Base-by-base conservation (phyloP, 1,140 invertebrate genomes). In the Bombus balteatus region DNA sequence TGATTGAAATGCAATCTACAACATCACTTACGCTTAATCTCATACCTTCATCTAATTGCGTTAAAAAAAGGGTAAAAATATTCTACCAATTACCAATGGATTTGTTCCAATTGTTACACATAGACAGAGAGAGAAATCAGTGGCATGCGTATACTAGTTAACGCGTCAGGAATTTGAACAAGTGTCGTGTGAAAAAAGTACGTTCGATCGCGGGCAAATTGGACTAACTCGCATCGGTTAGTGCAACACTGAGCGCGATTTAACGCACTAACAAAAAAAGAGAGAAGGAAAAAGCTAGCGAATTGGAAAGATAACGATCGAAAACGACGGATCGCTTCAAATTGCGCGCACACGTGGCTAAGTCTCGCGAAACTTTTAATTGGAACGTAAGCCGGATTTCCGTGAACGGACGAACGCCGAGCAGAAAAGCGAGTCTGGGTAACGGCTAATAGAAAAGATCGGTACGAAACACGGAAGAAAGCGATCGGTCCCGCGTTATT, bases 311-410 rank as follows among this genome's bases (percentile, higher is more conserved):
- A 73, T 72, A 80, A 81, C 66, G 83, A 62, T 85, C 41, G 43
- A 68, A 74, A 81, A 77, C 68, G 41, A 73, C 66, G 62, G 43
- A 57, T 41, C 78, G 79, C 59, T 80, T 85, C 81, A 81, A 85
- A 73, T 81, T 78, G 37, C 70, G 70, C 59, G 68, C 68, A 28
- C 34, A 37, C 25, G 70, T 39, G 68, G 68, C 34, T 25, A 22
- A 72, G 71, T 62, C 66, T 59, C 39, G 85, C 22, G 80, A 59
- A 86, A 86, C 62, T 86, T 86, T 86, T 86, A 86, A 86, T 86
- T 86, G 85, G 85, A 83, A 83, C 68, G 57, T 77, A 78, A 87
- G 66, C 74, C 68, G 74, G 32, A 70, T 37, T 12, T 4, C 62
- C 43, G 34, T 39, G 37, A 22, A 76, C 39, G 41, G n/a, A 1